Evolutionary conservation across 2,888 invertebrate genomes (phyloP).

Genomic region (Serrognathus titanus): DNA sequence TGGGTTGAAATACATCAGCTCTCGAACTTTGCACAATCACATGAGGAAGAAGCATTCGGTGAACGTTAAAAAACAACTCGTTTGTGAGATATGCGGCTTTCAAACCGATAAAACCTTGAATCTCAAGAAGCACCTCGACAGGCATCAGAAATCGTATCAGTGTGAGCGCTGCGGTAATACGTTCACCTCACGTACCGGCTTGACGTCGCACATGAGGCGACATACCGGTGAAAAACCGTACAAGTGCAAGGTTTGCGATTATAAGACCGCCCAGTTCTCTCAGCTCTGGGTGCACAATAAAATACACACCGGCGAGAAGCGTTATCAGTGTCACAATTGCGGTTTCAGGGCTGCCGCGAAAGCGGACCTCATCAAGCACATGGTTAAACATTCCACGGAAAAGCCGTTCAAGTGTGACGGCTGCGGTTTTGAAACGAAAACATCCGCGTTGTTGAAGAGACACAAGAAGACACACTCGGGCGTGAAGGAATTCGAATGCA

Average conservation of each 20-base stretch:
- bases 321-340: constrained; percentile 34
- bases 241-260: constrained; percentile 34
- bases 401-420: too few relatives aligned
- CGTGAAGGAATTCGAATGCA: too few relatives aligned
- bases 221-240: constrained; percentile 37
- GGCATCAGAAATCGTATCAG: constrained; percentile 28
- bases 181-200: constrained; percentile 38
- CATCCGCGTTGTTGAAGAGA: too few relatives aligned
- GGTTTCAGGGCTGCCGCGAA: neutral
- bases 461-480: too few relatives aligned
- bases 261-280: constrained; percentile 32
- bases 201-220: constrained; percentile 35
- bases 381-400: too few relatives aligned
- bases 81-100: too few relatives aligned
- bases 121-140: constrained; percentile 48
- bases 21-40: too few relatives aligned
- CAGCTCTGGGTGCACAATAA: constrained; percentile 33
- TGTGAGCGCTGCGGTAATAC: constrained; percentile 43
- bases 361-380: too few relatives aligned
- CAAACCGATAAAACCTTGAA: too few relatives aligned
- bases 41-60: too few relatives aligned
- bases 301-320: constrained; percentile 37
- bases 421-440: too few relatives aligned
- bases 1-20: too few relatives aligned
- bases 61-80: neutral